phyloP scores from a whole-genome alignment of 1,140 invertebrate genomes.

The Drosophila persimilis region DNA sequence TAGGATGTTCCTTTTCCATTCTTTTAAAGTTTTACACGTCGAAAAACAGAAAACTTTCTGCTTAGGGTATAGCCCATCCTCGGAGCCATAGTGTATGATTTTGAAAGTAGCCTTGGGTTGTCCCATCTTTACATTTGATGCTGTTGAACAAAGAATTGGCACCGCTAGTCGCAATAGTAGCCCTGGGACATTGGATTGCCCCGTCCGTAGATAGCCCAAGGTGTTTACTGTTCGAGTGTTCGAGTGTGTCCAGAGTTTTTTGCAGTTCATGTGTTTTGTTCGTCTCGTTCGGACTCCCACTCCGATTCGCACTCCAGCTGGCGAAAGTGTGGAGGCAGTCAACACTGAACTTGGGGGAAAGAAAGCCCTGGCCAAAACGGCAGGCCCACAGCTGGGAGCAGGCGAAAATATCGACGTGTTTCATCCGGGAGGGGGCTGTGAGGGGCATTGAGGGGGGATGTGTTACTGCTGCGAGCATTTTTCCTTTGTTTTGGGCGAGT shows the following conservation, averaged over 20 bases:
- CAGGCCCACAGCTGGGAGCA: slow-evolving; percentile 29
- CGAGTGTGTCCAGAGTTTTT: slow-evolving; percentile 20
- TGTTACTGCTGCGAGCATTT: slow-evolving; percentile 40
- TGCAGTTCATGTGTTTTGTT: slow-evolving; percentile 42
- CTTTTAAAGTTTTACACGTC: no score
- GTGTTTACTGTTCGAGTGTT: no score
- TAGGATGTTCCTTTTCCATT: no score
- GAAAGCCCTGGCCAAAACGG: slow-evolving; percentile 4
- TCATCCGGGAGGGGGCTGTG: slow-evolving; percentile 24
- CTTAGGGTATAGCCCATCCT: no score
- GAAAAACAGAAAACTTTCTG: no score
- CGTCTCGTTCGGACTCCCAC: slow-evolving; percentile 22
- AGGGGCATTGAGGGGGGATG: slow-evolving; percentile 14
- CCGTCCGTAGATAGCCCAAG: no score
- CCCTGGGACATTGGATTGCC: no score
- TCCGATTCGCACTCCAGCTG: slow-evolving; percentile 35
- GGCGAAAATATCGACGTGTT: slow-evolving; percentile 45
- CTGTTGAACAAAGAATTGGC: no score
- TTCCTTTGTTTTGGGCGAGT: slow-evolving; percentile 49
- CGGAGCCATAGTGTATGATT: no score
- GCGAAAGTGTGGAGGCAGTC: slow-evolving; percentile 16
- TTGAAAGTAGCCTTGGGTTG: no score
- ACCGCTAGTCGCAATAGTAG: no score
- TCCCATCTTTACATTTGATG: no score
- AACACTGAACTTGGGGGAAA: slow-evolving; percentile 42